Evolutionary conservation across 2,888 invertebrate species (phyloP).

Genomic region (Blastobasis adustella): DNA sequence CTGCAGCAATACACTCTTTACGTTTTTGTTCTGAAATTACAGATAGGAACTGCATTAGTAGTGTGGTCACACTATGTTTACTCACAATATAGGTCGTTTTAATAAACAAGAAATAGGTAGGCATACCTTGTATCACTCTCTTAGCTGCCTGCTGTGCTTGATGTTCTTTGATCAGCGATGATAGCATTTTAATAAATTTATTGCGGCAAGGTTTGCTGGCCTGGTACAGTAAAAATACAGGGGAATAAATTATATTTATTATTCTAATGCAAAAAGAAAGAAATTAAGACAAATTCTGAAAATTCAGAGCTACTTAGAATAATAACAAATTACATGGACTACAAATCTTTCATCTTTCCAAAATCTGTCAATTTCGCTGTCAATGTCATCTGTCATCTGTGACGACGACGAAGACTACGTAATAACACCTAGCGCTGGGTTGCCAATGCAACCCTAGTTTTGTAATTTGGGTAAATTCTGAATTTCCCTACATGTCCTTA

Average conservation of each 20-base stretch:
- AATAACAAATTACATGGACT: no score
- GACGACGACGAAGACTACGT: no score
- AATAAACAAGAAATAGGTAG: not conserved
- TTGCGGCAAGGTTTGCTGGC: not conserved
- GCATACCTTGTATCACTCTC: slow-evolving; percentile 86
- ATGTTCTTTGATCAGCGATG: slow-evolving; percentile 90
- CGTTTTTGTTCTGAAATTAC: slow-evolving; percentile 87
- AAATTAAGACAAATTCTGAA: not conserved
- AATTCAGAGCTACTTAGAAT: no score
- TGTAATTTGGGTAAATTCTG: no score
- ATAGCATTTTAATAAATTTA: slow-evolving; percentile 78
- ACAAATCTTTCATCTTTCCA: no score
- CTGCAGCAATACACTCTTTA: slow-evolving; percentile 94
- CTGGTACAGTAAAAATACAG: not conserved
- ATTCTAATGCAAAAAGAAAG: not conserved
- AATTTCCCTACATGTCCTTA: no score
- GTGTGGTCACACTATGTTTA: not conserved
- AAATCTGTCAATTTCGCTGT: no score
- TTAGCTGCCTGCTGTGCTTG: slow-evolving; percentile 85
- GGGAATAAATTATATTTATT: not conserved
- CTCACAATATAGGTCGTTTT: not conserved
- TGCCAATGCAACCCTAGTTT: no score
- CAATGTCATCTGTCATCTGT: no score
- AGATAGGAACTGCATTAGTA: not conserved
- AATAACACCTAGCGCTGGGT: no score